Evolutionary conservation across 2,797 vertebrate genomes (phyloP).

Genomic region (Sphaeramia orbicularis): DNA sequence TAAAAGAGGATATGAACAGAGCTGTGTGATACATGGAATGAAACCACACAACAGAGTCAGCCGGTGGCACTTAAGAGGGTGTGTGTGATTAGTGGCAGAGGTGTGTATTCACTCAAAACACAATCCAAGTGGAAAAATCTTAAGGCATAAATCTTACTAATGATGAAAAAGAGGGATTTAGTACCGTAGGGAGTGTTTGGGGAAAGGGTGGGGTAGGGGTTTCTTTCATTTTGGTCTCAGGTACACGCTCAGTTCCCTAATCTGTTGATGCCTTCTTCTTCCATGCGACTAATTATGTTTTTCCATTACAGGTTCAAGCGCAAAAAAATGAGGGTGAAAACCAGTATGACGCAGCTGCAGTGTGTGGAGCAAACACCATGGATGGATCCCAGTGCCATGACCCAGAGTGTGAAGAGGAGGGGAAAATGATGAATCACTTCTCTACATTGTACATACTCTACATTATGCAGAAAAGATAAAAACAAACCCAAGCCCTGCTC

Average conservation of each 20-base stretch:
- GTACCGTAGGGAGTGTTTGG: slow-evolving; percentile 20
- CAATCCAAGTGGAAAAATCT: slow-evolving; percentile 45
- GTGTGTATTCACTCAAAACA: slow-evolving; percentile 66
- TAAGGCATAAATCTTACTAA: slow-evolving; percentile 77
- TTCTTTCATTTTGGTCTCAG: slow-evolving; percentile 14
- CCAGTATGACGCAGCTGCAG: slow-evolving; percentile 27
- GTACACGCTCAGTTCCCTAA: slow-evolving; percentile 7
- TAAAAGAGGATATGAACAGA: slow-evolving; percentile 24
- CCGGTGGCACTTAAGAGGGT: slow-evolving; percentile 66
- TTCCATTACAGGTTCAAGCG: slow-evolving; percentile 46
- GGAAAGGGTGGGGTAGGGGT: not conserved
- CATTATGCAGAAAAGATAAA: slow-evolving; percentile 12
- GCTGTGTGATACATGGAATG: slow-evolving; percentile 23
- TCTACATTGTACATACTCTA: no score
- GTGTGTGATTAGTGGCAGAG: slow-evolving; percentile 77
- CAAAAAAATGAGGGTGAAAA: slow-evolving; percentile 8
- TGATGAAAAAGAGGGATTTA: slow-evolving; percentile 52
- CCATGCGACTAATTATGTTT: slow-evolving; percentile 32
- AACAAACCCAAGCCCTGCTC: slow-evolving; percentile 5
- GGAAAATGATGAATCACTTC: not conserved
- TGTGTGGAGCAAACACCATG: slow-evolving; percentile 11
- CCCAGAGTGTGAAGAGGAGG: slow-evolving; percentile 21
- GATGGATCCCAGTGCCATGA: slow-evolving; percentile 14
- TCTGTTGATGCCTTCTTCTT: not conserved
- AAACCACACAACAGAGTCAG: slow-evolving; percentile 27